Evolutionary conservation across 2,888 invertebrate species (phyloP).

Genomic region (Pristionchus japonicus): DNA sequence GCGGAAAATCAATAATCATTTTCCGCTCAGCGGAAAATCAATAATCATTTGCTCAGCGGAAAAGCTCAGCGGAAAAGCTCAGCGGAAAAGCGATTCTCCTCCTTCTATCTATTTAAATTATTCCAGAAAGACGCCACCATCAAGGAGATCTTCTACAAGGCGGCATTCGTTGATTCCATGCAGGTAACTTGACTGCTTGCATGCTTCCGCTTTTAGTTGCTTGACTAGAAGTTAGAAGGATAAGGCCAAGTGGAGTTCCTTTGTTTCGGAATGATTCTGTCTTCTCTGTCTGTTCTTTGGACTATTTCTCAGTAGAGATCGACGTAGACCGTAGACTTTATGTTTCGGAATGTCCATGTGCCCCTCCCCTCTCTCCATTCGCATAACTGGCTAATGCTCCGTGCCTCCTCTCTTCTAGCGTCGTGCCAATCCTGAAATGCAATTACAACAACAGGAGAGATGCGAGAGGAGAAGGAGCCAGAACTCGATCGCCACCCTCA

Average conservation of each 20-base stretch:
- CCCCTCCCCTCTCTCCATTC: not conserved
- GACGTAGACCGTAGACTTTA: not conserved
- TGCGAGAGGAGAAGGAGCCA: constrained; percentile 54
- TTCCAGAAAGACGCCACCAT: constrained; percentile 70
- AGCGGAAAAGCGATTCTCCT: not conserved
- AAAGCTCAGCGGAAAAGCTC: too few relatives aligned
- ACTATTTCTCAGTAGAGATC: not conserved
- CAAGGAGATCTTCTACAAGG: constrained; percentile 70
- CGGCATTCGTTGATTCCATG: constrained; percentile 73
- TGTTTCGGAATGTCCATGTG: not conserved
- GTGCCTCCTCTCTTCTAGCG: not conserved
- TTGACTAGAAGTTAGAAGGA: not conserved
- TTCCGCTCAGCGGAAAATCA: too few relatives aligned
- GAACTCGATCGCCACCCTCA: constrained; percentile 45
- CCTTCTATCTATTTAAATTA: not conserved
- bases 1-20: too few relatives aligned
- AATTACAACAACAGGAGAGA: constrained; percentile 52
- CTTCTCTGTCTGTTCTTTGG: too few relatives aligned
- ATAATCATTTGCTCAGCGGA: too few relatives aligned
- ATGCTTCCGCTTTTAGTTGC: not conserved
- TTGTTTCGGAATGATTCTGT: not conserved
- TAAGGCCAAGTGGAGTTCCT: too few relatives aligned
- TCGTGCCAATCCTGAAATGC: not conserved
- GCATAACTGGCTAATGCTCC: not conserved
- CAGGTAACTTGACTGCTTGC: not conserved